Evolutionary conservation across 1,140 invertebrate species (phyloP).

Genomic region (Hestina assimilis): DNA sequence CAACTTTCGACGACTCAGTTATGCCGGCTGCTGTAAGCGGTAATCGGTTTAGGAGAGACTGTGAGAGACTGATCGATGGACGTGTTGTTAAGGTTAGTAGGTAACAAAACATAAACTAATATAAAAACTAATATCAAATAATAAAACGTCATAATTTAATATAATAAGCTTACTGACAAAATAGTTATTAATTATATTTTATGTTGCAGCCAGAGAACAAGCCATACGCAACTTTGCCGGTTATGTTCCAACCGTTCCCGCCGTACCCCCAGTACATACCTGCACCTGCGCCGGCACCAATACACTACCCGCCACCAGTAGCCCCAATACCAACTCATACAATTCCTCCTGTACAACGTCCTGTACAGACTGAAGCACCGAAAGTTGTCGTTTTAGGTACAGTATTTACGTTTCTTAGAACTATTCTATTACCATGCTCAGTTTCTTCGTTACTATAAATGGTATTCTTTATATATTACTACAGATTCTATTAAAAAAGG

Average conservation of each 20-base stretch:
- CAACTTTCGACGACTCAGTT: conserved; percentile 87
- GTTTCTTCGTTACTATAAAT: background rate
- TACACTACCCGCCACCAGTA: conserved; percentile 62
- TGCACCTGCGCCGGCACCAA: conserved; percentile 52
- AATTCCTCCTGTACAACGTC: conserved; percentile 34
- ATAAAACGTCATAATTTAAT: too few species aligned
- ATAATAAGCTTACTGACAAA: too few species aligned
- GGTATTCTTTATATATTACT: background rate
- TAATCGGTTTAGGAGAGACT: conserved; percentile 73
- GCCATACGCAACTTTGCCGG: conserved; percentile 59
- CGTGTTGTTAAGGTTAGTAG: conserved; percentile 52
- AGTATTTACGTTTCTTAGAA: too few species aligned
- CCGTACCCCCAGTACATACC: conserved; percentile 59
- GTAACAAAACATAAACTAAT: background rate
- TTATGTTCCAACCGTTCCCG: conserved; percentile 66
- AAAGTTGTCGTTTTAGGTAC: conserved; percentile 68
- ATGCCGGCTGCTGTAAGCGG: conserved; percentile 70
- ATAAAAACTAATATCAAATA: too few species aligned
- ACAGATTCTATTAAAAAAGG: conserved; percentile 89
- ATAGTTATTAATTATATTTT: background rate
- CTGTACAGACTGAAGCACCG: conserved; percentile 51
- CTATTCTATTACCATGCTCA: too few species aligned
- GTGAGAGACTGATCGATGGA: conserved; percentile 70
- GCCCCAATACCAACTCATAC: conserved; percentile 41
- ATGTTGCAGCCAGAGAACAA: conserved; percentile 57